Conservation (phyloP, 2,113 vertebrate genomes). For the Toxotes jaculatrix region DNA sequence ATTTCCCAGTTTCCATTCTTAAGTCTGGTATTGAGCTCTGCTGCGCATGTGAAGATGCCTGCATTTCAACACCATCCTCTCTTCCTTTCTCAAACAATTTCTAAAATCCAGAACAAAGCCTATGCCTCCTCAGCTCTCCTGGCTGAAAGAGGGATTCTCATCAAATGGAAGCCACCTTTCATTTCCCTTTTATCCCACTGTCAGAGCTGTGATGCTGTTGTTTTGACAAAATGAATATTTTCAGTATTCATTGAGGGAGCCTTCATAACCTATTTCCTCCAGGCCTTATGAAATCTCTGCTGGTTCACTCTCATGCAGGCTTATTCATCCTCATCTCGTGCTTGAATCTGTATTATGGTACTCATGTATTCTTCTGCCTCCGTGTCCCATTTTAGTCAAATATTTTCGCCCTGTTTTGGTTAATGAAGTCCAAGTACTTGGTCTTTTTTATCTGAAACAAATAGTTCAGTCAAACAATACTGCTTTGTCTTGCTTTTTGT, state of each 20-base stretch:
- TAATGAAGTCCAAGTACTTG: neutral
- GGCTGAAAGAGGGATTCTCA: slow-evolving; percentile 10
- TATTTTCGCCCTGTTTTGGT: neutral
- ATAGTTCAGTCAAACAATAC: slow-evolving; percentile 26
- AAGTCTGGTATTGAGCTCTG: no score
- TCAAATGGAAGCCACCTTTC: slow-evolving; percentile 14
- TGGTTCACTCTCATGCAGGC: neutral
- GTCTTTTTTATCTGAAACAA: slow-evolving; percentile 7
- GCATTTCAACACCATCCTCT: neutral
- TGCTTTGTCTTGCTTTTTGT: slow-evolving; percentile 23
- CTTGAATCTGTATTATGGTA: neutral
- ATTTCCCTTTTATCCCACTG: slow-evolving; percentile 23
- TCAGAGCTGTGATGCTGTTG: slow-evolving; percentile 10
- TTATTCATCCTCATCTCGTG: neutral
- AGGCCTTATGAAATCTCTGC: slow-evolving; percentile 28
- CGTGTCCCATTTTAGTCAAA: neutral
- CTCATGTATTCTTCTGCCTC: neutral
- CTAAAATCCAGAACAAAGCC: slow-evolving; percentile 11
- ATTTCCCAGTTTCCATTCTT: neutral
- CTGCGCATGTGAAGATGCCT: neutral
- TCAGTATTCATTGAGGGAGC: slow-evolving; percentile 20
- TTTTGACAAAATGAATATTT: slow-evolving; percentile 29
- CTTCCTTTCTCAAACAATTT: neutral
- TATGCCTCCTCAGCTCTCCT: neutral
- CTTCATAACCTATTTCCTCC: slow-evolving; percentile 12